Conservation (phyloP, 2,888 invertebrate species). For the Habroteleia sp. region DNA sequence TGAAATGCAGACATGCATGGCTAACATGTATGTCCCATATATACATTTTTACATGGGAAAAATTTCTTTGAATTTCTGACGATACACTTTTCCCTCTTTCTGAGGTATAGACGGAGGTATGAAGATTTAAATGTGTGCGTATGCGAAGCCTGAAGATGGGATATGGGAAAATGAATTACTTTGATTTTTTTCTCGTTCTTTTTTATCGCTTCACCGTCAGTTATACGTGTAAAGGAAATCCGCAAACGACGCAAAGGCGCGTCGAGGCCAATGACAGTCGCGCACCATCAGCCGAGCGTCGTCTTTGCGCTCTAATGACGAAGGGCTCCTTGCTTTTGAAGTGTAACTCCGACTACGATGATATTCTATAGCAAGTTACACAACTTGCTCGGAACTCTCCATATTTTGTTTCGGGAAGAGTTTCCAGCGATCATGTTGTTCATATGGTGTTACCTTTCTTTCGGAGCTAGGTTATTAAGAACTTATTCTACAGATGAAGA, state of each 20-base stretch:
- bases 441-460: constrained; percentile 8
- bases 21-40: no score
- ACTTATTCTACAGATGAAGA: no score
- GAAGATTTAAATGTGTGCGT: no score
- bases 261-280: constrained; percentile 53
- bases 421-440: constrained; percentile 11
- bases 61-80: no score
- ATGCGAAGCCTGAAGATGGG: no score
- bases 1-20: no score
- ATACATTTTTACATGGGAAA: no score
- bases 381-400: background rate
- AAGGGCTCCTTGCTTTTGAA: constrained; percentile 25
- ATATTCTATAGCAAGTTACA: constrained; percentile 17
- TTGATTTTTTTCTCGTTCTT: background rate
- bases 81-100: no score
- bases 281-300: constrained; percentile 42
- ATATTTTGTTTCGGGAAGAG: constrained; percentile 20
- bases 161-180: no score
- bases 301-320: constrained; percentile 40
- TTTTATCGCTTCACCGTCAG: constrained; percentile 5
- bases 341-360: constrained; percentile 23
- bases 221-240: background rate
- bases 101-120: no score
- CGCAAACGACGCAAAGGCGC: background rate
- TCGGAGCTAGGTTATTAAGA: constrained; percentile 10